Evolutionary conservation across 2,113 vertebrate genomes (phyloP), one percentile per base, ranked within the genome.

Genomic region (Eretmochelys imbricata): DNA sequence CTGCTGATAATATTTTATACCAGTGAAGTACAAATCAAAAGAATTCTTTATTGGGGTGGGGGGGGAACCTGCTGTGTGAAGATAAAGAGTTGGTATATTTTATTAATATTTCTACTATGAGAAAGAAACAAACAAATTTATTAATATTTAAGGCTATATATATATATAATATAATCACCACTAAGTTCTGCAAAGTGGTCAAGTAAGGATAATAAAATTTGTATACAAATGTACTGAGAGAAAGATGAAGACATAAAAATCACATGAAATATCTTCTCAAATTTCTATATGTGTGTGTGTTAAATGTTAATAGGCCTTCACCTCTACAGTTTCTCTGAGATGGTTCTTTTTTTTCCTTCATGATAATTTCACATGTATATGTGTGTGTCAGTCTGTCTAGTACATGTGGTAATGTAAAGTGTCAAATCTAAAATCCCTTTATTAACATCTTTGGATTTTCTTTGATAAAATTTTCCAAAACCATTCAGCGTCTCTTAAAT

Each of bases 81-180:
- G 9, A 84, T 80, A 75, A 87, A 87, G n/a, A 78, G 62, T 24
- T 92, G 48, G 16, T 46, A 59, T 90, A 55, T 62, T 79, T 88
- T 89, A 93, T 89, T 81, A 85, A 93, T 85, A 85, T 76, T 89
- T 85, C 22, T 76, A 25, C 59, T 84, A 82, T 62, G 65, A 62
- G 19, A 51, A 46, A 88, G 31, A 76, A 49, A 69, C 46, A 78
- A 78, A 42, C 49, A 78, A 24, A 49, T 57, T 13, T 48, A 49
- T 59, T 83, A 89, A 83, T 20, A 65, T 48, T 5, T 17, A 84
- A 88, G 31, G 22, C 48, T 38, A 38, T 38, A 38, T 38, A 38
- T 38, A 38, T 38, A 38, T 38, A 38, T 38, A 38, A n/a, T n/a
- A n/a, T n/a, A n/a, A 65, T 51, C 49, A 42, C n/a, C 42, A 76